These are phyloP conservation scores for Microtus pennsylvanicus DNA, from an alignment of 2,113 vertebrate genomes.

Conservation along the genomic window DNA sequence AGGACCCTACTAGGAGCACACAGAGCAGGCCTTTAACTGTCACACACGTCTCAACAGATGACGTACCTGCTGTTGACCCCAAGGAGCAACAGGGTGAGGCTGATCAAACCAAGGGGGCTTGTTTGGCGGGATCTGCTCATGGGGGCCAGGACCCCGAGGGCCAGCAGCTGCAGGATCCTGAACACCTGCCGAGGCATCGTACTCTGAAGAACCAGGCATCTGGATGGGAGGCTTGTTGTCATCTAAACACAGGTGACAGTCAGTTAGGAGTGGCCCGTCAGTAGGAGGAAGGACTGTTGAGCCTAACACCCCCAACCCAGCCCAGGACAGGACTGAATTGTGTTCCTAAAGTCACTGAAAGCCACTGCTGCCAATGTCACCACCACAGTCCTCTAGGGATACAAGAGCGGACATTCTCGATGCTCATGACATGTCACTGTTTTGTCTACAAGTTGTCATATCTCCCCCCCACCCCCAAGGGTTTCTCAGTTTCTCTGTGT, in stretches of 20 bases:
- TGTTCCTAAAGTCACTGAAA: not conserved
- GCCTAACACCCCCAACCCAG: not conserved
- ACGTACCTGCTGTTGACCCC: conserved; percentile 92
- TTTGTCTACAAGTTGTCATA: not conserved
- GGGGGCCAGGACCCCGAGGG: conserved; percentile 89
- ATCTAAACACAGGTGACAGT: conserved; percentile 80
- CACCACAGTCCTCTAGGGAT: not conserved
- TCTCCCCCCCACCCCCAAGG: too few relatives aligned
- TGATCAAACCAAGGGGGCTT: conserved; percentile 97
- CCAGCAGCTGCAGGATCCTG: conserved; percentile 87
- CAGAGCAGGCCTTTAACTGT: not conserved
- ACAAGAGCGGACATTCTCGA: not conserved
- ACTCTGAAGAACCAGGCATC: conserved; percentile 90
- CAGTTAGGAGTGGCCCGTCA: fast-evolving
- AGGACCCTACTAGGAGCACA: not conserved
- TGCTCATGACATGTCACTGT: not conserved
- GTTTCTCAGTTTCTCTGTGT: too few relatives aligned
- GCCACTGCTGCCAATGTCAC: not conserved
- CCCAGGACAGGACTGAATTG: not conserved
- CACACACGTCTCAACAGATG: not conserved
- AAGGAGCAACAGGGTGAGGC: conserved; percentile 93
- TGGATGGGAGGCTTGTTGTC: conserved; percentile 94
- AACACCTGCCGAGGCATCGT: conserved; percentile 88
- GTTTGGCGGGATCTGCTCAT: conserved; percentile 91
- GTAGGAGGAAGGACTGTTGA: not conserved